Base-by-base conservation (phyloP, 2,888 invertebrate genomes). In the Polymixis flavicincta region DNA sequence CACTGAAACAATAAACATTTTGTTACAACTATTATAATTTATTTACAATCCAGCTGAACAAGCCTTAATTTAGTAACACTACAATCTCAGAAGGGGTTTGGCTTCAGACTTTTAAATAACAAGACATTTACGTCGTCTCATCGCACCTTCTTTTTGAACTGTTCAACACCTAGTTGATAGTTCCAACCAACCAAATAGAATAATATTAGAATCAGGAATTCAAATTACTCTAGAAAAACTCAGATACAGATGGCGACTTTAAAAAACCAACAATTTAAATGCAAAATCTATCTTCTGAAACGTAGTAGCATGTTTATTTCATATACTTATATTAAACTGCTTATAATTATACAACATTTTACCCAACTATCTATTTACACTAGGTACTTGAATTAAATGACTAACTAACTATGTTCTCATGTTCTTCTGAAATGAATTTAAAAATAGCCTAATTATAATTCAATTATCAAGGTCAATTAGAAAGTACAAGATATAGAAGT, bases 1-100 rank as follows among this genome's bases (percentile, higher is more conserved):
- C 95, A 93, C 96, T 96, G 94, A 84, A 96, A 95, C 78, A 79
- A 65, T 22, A 67, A 85, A 69, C 0, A 42, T 19, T n/a, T 13
- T 42, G 19, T 55, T 22, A 76, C 17, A 71, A 59, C 32, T 28
- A 28, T 8, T 13, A n/a, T 1, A 14, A 55, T 17, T 5, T 13
- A 59, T 32, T 42, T 3, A 22, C 42, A 25, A 52, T 32, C 19
- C 48, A 45, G 5, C 25, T 32, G 19, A 25, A 28, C 25, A 14
- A 13, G 11, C n/a, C 13, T 45, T n/a, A 13, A 37, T n/a, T 32
- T 13, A 14, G 22, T 32, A 19, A 28, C 1, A 25, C 25, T 45
- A 63, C n/a, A n/a, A 17, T 17, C 17, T 37, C n/a, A 6, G 11
- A 11, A 19, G n/a, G 55, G 25, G 54, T 25, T 2, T 25, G 6